These are phyloP conservation scores for Cotesia congregata DNA, from an alignment of 2,888 invertebrate species.

Conservation along the genomic window DNA sequence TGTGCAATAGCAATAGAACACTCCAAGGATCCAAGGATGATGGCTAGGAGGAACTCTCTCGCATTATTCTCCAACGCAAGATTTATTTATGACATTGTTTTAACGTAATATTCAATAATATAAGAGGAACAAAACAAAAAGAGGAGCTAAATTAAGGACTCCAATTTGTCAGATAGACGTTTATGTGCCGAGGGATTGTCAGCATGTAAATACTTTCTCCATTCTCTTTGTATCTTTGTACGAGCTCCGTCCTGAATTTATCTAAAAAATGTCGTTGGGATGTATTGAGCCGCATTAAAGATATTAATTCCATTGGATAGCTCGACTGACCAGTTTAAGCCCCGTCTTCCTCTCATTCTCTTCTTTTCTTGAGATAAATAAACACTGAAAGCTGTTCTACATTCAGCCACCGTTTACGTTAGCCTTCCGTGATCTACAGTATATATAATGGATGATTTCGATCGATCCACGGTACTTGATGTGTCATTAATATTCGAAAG, in stretches of 20 bases:
- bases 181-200: slow-evolving; percentile 6
- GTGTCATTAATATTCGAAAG: slow-evolving; percentile 38
- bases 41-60: background rate
- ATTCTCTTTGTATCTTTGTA: background rate
- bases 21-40: no score
- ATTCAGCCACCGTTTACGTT: slow-evolving; percentile 4
- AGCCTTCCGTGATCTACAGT: background rate
- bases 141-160: background rate
- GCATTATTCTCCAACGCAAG: background rate
- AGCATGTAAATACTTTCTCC: slow-evolving; percentile 1
- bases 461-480: background rate
- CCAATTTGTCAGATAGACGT: slow-evolving; percentile 23
- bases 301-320: slow-evolving; percentile 20
- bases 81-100: slow-evolving; percentile 31
- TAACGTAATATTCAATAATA: background rate
- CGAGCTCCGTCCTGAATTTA: background rate
- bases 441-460: slow-evolving; percentile 10
- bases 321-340: slow-evolving; percentile 31
- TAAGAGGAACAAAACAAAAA: background rate
- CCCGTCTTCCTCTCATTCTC: no score
- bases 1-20: no score
- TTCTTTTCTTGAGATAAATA: background rate
- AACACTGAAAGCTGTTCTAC: slow-evolving; percentile 1
- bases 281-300: background rate
- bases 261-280: slow-evolving; percentile 27